phyloP scores from a whole-genome alignment of 2,113 vertebrate genomes.

The Hylia prasina region DNA sequence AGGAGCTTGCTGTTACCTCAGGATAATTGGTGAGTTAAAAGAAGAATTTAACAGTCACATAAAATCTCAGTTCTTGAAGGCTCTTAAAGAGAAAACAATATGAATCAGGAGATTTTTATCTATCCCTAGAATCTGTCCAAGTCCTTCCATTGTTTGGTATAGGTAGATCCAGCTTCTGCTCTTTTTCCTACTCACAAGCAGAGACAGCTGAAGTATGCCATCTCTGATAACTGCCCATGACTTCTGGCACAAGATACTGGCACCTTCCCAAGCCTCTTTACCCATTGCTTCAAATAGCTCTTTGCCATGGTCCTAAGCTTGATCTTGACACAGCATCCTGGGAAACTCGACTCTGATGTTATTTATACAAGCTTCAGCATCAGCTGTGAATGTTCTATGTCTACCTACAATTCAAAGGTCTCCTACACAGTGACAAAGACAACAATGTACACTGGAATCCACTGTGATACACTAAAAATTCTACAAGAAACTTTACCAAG shows the following conservation, averaged over 20 bases:
- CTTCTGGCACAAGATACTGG: neutral
- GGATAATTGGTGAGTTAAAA: neutral
- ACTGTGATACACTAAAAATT: neutral
- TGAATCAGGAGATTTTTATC: neutral
- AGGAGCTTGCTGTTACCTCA: neutral
- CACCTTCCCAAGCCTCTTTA: neutral
- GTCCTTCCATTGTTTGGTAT: neutral
- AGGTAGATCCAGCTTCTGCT: neutral
- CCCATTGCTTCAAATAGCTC: neutral
- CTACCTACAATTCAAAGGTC: neutral
- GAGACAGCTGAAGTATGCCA: neutral
- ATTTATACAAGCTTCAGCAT: neutral
- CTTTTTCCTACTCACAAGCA: neutral
- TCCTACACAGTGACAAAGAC: neutral
- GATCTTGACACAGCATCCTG: neutral
- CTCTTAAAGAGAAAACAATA: neutral
- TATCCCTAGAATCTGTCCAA: neutral
- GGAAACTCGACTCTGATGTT: neutral
- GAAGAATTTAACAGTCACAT: neutral
- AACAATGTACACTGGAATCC: neutral
- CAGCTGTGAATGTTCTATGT: neutral
- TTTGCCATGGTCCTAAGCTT: neutral
- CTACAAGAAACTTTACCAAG: neutral
- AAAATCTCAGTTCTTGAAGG: neutral
- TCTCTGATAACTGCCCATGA: neutral